Evolutionary conservation across 1,140 invertebrate genomes (phyloP).

Genomic region (Drosophila obscura): DNA sequence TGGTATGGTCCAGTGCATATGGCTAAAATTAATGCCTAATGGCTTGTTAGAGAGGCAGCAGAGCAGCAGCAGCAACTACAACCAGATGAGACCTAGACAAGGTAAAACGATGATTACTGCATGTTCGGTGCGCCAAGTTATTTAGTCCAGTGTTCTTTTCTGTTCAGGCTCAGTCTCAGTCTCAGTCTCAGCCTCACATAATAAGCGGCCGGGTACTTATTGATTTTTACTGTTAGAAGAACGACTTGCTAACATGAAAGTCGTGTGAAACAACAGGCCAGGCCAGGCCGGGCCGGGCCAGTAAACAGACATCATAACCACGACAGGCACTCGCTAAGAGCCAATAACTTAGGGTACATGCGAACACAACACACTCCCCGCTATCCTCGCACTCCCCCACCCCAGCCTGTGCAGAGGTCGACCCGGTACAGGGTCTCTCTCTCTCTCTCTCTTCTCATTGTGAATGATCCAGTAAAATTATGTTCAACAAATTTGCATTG

Average conservation of each 20-base stretch:
- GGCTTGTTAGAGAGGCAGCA: constrained; percentile 51
- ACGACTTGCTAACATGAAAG: constrained; percentile 79
- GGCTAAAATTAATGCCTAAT: constrained; percentile 79
- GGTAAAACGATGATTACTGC: constrained; percentile 66
- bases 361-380: constrained; percentile 15
- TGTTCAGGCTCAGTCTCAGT: neutral
- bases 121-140: constrained; percentile 70
- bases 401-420: no score
- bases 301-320: constrained; percentile 8
- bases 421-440: no score
- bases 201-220: constrained; percentile 75
- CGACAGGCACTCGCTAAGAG: constrained; percentile 36
- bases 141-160: constrained; percentile 60
- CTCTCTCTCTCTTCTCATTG: no score
- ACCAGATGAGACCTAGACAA: constrained; percentile 27
- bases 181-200: constrained; percentile 32
- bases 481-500: constrained; percentile 30
- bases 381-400: neutral
- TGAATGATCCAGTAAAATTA: constrained; percentile 1
- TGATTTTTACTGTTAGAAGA: constrained; percentile 78
- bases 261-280: constrained; percentile 73
- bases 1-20: constrained; percentile 63
- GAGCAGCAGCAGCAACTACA: constrained; percentile 6
- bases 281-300: constrained; percentile 1
- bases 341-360: constrained; percentile 28